Evolutionary conservation across 2,888 invertebrate genomes (phyloP), one percentile per base, ranked within the genome.

Genomic region (Caenorhabditis virilis): DNA sequence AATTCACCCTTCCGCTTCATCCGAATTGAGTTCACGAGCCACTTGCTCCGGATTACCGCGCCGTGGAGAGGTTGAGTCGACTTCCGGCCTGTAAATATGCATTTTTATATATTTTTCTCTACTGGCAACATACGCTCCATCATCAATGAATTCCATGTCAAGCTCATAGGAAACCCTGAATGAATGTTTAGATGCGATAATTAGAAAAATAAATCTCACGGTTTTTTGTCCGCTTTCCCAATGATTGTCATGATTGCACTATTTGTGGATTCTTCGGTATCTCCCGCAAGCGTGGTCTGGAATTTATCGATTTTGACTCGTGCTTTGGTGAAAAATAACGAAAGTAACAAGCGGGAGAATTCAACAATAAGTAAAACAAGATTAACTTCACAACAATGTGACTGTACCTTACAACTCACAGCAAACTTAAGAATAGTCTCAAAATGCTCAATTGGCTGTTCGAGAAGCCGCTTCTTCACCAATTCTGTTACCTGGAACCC

Each of bases 91-190:
- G 61, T 23, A 62, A 54, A 25, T n/a, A n/a, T n/a, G n/a, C n/a
- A n/a, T n/a, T n/a, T n/a, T n/a, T n/a, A n/a, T n/a, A n/a, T n/a
- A n/a, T n/a, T n/a, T n/a, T n/a, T n/a, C n/a, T n/a, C n/a, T n/a
- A n/a, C n/a, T n/a, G n/a, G n/a, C n/a, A 7, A 27, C 47, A 53
- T 53, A 60, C 53, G 49, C 53, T 49, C 52, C 53, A 30, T 54
- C 54, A 55, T 61, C 61, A 50, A 61, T 61, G 50, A 54, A 61
- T 25, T 61, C 51, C 45, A 46, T 16, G 30, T 50, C 51, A 27
- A 53, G 50, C 41, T 61, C 61, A 50, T 54, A 61, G 26, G 54
- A 48, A 50, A 61, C 61, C 33, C 61, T 61, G 59, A 47, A 60
- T 54, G 46, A 50, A 23, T 26, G 6, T 38, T 38, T 38, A 18